A percentile compares a stretch with the other conserved stretches of the same genome.
phyloP scores from a whole-genome alignment of 2,888 invertebrate genomes.

The Mamestra brassicae region DNA sequence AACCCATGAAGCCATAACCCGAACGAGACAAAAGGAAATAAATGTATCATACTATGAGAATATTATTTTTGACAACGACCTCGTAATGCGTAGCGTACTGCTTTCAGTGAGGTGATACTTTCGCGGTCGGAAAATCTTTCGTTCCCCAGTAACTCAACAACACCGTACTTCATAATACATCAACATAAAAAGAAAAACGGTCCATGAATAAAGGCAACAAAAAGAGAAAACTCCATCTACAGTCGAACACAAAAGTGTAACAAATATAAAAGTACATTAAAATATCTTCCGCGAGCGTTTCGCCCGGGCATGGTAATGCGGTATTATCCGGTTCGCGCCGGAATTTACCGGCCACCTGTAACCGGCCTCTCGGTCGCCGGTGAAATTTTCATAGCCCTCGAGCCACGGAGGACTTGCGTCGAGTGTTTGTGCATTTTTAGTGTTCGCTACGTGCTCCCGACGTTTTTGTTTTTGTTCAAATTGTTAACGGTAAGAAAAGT shows the following conservation, averaged over 20 bases:
- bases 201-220: slow-evolving; percentile 22
- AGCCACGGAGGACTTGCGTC: slow-evolving; percentile 69
- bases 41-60: slow-evolving; percentile 20
- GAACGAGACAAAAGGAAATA: too few species aligned
- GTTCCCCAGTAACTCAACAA: background rate
- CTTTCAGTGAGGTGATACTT: slow-evolving; percentile 19
- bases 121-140: slow-evolving; percentile 4
- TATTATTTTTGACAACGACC: slow-evolving; percentile 38
- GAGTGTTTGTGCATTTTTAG: slow-evolving; percentile 82
- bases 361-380: slow-evolving; percentile 70
- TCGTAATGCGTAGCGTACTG: slow-evolving; percentile 4
- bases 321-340: slow-evolving; percentile 76
- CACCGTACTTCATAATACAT: slow-evolving; percentile 40
- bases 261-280: slow-evolving; percentile 65
- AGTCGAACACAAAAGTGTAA: slow-evolving; percentile 60
- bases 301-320: slow-evolving; percentile 69
- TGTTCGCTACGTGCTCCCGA: slow-evolving; percentile 44
- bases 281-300: slow-evolving; percentile 62
- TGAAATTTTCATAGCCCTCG: slow-evolving; percentile 83
- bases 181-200: slow-evolving; percentile 42
- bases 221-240: slow-evolving; percentile 47
- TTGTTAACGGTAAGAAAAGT: slow-evolving; percentile 58
- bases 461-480: slow-evolving; percentile 58
- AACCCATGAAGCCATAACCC: too few species aligned
- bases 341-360: slow-evolving; percentile 87